Conservation (phyloP, 2,888 invertebrate genomes). For the Entomobrya proxima region DNA sequence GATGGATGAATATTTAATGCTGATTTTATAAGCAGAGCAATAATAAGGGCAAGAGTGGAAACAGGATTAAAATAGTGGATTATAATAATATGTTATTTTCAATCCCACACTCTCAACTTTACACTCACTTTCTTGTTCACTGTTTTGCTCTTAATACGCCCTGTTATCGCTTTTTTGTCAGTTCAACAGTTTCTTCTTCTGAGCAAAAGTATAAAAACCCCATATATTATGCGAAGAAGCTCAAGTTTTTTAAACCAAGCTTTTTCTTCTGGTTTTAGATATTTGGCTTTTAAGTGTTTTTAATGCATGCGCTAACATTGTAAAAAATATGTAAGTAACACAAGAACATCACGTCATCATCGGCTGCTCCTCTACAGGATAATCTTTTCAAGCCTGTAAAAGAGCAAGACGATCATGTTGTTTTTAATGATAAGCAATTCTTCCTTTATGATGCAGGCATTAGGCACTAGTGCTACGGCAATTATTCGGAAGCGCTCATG, state of each 20-base stretch:
- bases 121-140: not conserved
- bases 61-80: slow-evolving; percentile 11
- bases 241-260: not conserved
- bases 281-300: not conserved
- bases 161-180: not conserved
- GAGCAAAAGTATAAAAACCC: no score
- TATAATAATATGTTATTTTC: not conserved
- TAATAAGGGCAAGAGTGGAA: slow-evolving; percentile 17
- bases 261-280: not conserved
- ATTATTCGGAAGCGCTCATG: slow-evolving; percentile 3
- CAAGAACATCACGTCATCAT: not conserved
- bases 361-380: not conserved
- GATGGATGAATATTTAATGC: slow-evolving; percentile 27
- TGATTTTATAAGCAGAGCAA: not conserved
- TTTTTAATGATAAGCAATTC: slow-evolving; percentile 3
- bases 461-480: no score
- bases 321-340: slow-evolving; percentile 7
- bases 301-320: not conserved
- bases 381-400: not conserved
- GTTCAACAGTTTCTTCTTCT: not conserved
- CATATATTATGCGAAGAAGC: no score
- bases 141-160: not conserved
- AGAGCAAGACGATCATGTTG: not conserved
- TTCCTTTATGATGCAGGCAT: not conserved
- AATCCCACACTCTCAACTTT: slow-evolving; percentile 5